phyloP scores from a whole-genome alignment of 2,797 vertebrate genomes.

The Argyrosomus regius region DNA sequence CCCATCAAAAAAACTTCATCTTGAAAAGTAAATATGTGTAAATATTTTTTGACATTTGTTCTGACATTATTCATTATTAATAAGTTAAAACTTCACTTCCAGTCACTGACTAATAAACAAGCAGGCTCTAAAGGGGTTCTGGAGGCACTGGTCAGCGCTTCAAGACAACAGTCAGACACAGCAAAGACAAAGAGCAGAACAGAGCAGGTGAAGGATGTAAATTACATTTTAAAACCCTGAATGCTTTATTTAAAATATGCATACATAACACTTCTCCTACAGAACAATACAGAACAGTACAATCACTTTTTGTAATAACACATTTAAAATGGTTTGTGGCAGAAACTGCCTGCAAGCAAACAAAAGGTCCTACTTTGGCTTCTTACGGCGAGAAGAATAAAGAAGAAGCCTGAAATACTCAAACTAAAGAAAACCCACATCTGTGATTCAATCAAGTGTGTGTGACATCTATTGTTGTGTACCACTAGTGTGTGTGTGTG shows the following conservation, averaged over 20 bases:
- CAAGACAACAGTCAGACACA: background rate
- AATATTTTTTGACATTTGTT: too few relatives aligned
- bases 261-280: constrained; percentile 84
- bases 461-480: constrained; percentile 18
- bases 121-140: background rate
- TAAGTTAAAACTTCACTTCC: too few relatives aligned
- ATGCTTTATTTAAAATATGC: constrained; percentile 88
- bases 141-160: background rate
- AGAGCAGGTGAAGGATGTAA: background rate
- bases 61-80: too few relatives aligned
- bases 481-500: background rate
- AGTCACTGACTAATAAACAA: too few relatives aligned
- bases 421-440: constrained; percentile 50
- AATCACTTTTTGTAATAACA: constrained; percentile 84
- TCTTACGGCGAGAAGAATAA: constrained; percentile 61
- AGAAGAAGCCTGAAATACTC: constrained; percentile 58
- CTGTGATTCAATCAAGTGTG: constrained; percentile 59
- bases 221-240: constrained; percentile 83
- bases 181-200: too few relatives aligned
- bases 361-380: constrained; percentile 67
- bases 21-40: too few relatives aligned
- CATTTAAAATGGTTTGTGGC: constrained; percentile 77
- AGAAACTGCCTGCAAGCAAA: constrained; percentile 76
- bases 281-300: constrained; percentile 84
- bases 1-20: too few relatives aligned